Conservation (phyloP, 2,888 invertebrate species). For the Dasypolia templi region DNA sequence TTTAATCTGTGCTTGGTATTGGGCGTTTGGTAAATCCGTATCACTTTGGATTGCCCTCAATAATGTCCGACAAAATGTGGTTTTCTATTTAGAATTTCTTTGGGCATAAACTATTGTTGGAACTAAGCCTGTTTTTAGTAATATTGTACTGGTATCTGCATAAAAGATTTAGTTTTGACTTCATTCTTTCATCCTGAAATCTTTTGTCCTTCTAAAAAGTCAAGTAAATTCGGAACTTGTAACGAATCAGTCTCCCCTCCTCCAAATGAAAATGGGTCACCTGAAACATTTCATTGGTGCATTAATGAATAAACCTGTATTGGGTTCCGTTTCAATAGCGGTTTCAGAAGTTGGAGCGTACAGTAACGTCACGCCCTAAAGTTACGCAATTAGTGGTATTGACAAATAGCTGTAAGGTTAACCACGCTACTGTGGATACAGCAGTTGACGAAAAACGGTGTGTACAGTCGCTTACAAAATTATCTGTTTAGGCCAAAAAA, state of each 20-base stretch:
- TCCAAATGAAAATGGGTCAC: not conserved
- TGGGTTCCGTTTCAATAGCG: slow-evolving; percentile 21
- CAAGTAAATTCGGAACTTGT: not conserved
- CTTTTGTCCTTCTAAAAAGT: not conserved
- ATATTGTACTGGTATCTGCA: slow-evolving; percentile 20
- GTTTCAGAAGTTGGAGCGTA: slow-evolving; percentile 30
- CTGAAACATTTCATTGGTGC: not conserved
- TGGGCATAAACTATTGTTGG: slow-evolving; percentile 29
- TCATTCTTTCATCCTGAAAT: no score
- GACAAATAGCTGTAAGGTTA: slow-evolving; percentile 46
- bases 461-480: not conserved
- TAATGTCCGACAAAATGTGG: slow-evolving; percentile 48
- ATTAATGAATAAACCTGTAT: slow-evolving; percentile 18
- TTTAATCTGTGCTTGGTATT: slow-evolving; percentile 41
- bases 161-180: not conserved
- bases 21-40: slow-evolving; percentile 47
- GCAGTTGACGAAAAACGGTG: not conserved
- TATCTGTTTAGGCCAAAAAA: not conserved
- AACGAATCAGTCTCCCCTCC: not conserved
- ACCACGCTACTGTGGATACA: slow-evolving; percentile 16
- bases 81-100: slow-evolving; percentile 51
- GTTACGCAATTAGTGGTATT: slow-evolving; percentile 55
- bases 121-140: slow-evolving; percentile 28
- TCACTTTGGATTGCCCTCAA: slow-evolving; percentile 51
- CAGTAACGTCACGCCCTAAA: slow-evolving; percentile 41